These are phyloP conservation scores for Emydura subglobosa DNA, from an alignment of 2,113 vertebrate genomes.

Conservation along the genomic window DNA sequence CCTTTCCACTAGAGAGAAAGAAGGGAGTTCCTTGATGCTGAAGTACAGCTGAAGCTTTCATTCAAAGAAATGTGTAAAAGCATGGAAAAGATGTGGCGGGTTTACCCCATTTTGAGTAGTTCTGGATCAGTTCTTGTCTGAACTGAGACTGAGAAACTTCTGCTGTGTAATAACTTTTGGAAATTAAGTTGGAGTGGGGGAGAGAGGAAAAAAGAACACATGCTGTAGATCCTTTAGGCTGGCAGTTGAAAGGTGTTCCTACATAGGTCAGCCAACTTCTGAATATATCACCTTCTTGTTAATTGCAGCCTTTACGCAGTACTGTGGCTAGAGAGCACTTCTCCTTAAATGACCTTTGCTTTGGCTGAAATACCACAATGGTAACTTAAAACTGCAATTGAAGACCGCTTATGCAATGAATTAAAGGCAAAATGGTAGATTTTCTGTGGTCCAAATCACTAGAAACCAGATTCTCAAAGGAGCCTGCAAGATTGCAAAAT, in stretches of 20 bases:
- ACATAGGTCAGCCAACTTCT: not conserved
- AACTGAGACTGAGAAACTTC: not conserved
- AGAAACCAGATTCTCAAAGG: not conserved
- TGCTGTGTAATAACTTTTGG: not conserved
- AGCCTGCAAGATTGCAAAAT: not conserved
- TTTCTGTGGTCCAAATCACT: not conserved
- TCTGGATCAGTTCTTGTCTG: not conserved
- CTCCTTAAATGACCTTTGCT: constrained; percentile 38
- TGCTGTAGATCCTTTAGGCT: not conserved
- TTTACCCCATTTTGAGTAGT: not conserved
- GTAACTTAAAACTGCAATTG: constrained; percentile 20
- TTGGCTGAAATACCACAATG: not conserved
- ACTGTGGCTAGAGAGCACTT: not conserved
- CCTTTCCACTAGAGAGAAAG: constrained; percentile 21
- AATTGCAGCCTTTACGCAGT: not conserved
- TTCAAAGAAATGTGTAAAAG: not conserved
- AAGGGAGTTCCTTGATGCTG: not conserved
- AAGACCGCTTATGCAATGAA: constrained; percentile 5
- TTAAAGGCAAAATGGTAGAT: not conserved
- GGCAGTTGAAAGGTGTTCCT: not conserved
- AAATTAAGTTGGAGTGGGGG: not conserved
- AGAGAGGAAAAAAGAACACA: not conserved
- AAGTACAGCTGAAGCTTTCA: not conserved
- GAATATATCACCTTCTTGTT: not conserved
- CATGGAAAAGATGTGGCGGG: not conserved